These are phyloP conservation scores for Lycia hirtaria DNA, from an alignment of 2,888 invertebrate genomes.

Conservation along the genomic window DNA sequence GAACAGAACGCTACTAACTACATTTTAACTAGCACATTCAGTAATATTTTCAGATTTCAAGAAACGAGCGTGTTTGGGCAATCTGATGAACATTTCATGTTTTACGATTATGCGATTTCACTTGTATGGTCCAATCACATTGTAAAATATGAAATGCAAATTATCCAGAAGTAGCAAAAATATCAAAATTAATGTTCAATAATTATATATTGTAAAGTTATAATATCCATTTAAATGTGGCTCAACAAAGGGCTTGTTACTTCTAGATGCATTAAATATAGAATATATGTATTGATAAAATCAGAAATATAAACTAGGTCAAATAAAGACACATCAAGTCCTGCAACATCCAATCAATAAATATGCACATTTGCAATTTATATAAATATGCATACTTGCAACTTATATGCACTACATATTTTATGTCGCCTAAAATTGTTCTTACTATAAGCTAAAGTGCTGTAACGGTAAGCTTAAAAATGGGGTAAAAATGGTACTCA, in stretches of 20 bases:
- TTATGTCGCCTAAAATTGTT: too few relatives aligned
- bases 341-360: too few relatives aligned
- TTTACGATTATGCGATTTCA: constrained; percentile 6
- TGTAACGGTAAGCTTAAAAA: too few relatives aligned
- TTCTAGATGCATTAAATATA: background rate
- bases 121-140: too few relatives aligned
- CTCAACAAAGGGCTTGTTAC: background rate
- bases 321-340: background rate
- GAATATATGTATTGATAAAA: too few relatives aligned
- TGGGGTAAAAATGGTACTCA: too few relatives aligned
- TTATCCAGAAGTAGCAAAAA: constrained; percentile 9
- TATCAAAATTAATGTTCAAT: background rate
- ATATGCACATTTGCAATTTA: too few relatives aligned
- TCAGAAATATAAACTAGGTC: background rate
- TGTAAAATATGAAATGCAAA: constrained; percentile 10
- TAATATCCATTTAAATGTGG: background rate
- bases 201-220: background rate
- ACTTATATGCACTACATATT: too few relatives aligned
- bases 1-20: constrained; percentile 60
- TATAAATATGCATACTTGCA: too few relatives aligned
- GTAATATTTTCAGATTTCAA: constrained; percentile 76
- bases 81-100: background rate
- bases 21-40: constrained; percentile 80
- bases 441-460: too few relatives aligned
- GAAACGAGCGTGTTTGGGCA: constrained; percentile 4